Percentiles rank a stretch among this genome's conserved stretches.
These are phyloP conservation scores for Odocoileus virginianus DNA, from an alignment of 2,113 vertebrate species.

Conservation along the genomic window DNA sequence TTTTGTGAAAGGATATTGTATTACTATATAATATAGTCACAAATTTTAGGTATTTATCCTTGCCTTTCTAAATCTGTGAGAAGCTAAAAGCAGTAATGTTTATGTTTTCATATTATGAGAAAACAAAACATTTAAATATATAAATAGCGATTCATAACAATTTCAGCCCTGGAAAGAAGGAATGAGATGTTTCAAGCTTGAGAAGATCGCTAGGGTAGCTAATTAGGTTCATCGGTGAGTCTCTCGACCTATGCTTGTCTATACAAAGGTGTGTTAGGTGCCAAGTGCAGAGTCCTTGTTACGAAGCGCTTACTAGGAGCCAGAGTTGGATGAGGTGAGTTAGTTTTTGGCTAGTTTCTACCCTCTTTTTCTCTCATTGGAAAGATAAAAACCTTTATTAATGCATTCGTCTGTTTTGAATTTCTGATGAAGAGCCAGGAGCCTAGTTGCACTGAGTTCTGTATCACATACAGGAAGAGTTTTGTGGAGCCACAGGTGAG, in stretches of 20 bases:
- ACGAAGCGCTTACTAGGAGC: background rate
- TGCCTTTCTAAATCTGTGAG: conserved; percentile 10
- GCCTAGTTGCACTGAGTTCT: background rate
- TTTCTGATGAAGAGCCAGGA: background rate
- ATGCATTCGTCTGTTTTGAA: background rate
- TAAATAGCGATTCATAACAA: background rate
- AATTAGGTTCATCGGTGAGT: background rate
- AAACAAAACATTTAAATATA: background rate
- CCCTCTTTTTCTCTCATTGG: background rate
- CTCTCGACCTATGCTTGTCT: background rate
- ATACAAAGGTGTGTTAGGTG: background rate
- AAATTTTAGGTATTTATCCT: background rate
- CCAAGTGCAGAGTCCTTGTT: background rate
- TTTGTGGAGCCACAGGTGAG: background rate
- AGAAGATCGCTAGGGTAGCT: background rate
- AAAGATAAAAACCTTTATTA: background rate
- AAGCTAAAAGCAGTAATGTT: background rate
- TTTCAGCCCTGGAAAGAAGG: background rate
- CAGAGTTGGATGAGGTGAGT: background rate
- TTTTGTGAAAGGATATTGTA: background rate
- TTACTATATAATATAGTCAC: background rate
- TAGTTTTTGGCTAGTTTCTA: background rate
- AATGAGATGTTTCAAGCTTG: background rate
- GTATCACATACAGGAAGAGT: background rate
- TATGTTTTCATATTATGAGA: background rate